A percentile compares a stretch with the other conserved stretches of the same genome.
phyloP scores from a whole-genome alignment of 2,888 invertebrate genomes.

The Phania funesta region DNA sequence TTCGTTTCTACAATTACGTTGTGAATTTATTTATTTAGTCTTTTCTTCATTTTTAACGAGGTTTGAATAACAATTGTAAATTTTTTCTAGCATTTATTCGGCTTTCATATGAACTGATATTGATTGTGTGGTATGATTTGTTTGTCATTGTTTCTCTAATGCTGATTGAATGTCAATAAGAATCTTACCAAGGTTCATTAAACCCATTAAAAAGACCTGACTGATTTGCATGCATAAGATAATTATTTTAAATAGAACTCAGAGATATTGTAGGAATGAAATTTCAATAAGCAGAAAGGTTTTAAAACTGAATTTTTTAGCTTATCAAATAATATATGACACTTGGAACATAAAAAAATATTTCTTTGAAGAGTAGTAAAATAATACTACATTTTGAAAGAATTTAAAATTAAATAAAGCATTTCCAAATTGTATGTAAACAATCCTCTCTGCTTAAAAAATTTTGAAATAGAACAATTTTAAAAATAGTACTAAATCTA shows the following conservation, averaged over 20 bases:
- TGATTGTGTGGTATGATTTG: conserved; percentile 22
- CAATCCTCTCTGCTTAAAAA: too few species aligned
- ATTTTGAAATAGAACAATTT: too few species aligned
- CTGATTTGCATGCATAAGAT: neutral
- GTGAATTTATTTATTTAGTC: neutral
- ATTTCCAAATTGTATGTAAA: too few species aligned
- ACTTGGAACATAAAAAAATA: too few species aligned
- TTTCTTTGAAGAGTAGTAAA: too few species aligned
- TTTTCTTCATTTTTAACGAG: conserved; percentile 39
- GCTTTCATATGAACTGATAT: conserved; percentile 8
- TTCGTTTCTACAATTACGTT: neutral
- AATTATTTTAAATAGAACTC: neutral
- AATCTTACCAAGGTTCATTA: neutral
- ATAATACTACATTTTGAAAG: too few species aligned
- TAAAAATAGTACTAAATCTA: too few species aligned
- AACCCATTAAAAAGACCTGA: neutral
- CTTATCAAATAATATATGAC: too few species aligned
- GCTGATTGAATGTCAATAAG: neutral
- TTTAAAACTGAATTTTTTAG: too few species aligned
- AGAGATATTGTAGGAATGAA: neutral
- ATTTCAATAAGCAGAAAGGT: too few species aligned
- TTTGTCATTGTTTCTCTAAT: neutral
- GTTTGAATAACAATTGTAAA: conserved; percentile 56
- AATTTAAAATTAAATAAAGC: too few species aligned
- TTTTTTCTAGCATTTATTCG: neutral